phyloP scores from a whole-genome alignment of 2,113 vertebrate genomes.

The Rattus norvegicus region GRCr8 NC_086020.1:138046501-138047000 shows the following conservation, averaged over 20 bases:
- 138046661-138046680: neutral
- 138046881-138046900: neutral
- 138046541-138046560: neutral
- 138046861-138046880: neutral
- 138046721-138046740: neutral
- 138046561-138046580: neutral
- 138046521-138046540: neutral
- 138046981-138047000: neutral
- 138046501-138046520: neutral
- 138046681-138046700: neutral
- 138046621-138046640: neutral
- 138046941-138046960: neutral
- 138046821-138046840: neutral
- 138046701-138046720: neutral
- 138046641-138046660: constrained; percentile 41
- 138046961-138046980: neutral
- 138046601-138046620: neutral
- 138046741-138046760: neutral
- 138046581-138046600: neutral
- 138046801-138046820: neutral
- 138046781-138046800: neutral
- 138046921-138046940: neutral
- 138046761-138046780: neutral
- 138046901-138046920: neutral
- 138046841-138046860: neutral